A percentile compares a stretch with the other conserved stretches of the same genome.
Conservation (phyloP, 2,113 vertebrate genomes). For the Scolopax mira region DNA sequence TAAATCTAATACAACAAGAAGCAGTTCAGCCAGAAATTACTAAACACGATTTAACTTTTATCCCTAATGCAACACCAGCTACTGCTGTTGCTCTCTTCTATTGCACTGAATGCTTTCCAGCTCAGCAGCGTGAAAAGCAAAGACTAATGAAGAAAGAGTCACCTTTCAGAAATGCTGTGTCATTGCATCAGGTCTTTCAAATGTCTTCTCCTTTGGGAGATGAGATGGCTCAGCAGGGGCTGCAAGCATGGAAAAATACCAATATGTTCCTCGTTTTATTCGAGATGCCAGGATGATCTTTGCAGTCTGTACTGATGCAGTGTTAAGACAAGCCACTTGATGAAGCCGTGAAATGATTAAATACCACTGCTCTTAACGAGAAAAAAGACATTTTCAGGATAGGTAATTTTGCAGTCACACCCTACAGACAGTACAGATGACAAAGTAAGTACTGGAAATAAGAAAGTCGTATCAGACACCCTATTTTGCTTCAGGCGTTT, state of each 20-base stretch:
- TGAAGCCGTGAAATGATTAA: background rate
- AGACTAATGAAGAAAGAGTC: background rate
- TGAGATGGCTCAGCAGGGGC: background rate
- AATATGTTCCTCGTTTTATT: background rate
- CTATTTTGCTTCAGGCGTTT: background rate
- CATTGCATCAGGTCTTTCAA: background rate
- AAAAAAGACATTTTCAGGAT: background rate
- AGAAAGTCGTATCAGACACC: background rate
- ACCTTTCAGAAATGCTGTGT: conserved; percentile 19
- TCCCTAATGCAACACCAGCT: background rate
- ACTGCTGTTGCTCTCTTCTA: background rate
- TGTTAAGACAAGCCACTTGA: background rate
- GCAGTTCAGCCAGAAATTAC: background rate
- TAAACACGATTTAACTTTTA: background rate
- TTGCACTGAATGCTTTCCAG: background rate
- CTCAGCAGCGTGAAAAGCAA: background rate
- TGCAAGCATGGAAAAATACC: background rate
- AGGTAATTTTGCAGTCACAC: background rate
- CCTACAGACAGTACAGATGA: background rate
- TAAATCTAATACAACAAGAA: background rate
- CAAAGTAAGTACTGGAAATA: background rate
- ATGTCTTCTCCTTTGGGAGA: background rate
- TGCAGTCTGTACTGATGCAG: background rate
- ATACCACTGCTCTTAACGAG: background rate
- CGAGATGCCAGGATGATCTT: background rate